A percentile compares a stretch with the other conserved stretches of the same genome.
phyloP scores from a whole-genome alignment of 2,113 vertebrate genomes.

The Pholis gunnellus region DNA sequence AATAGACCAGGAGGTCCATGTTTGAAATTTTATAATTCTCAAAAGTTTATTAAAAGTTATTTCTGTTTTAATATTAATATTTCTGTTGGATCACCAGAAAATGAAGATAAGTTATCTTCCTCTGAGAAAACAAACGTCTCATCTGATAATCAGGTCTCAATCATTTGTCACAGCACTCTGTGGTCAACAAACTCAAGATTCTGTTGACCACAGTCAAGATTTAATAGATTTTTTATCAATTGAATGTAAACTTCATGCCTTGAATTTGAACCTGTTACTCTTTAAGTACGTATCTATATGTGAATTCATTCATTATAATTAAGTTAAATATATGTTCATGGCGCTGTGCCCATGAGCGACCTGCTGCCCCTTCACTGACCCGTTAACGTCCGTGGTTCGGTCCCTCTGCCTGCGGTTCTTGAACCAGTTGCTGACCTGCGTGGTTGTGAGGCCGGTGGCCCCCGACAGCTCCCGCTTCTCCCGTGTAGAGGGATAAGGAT shows the following conservation, averaged over 20 bases:
- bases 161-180: neutral
- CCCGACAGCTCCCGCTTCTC: constrained; percentile 78
- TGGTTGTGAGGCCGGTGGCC: constrained; percentile 87
- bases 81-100: neutral
- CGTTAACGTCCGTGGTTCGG: constrained; percentile 74
- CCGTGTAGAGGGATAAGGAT: constrained; percentile 78
- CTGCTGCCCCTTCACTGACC: constrained; percentile 27
- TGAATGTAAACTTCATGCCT: neutral
- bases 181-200: neutral
- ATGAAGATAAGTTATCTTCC: neutral
- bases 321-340: neutral
- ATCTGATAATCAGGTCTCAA: neutral
- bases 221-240: neutral
- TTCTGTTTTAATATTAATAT: neutral
- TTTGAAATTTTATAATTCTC: neutral
- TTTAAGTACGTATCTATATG: neutral
- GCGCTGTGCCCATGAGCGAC: neutral
- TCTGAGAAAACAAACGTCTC: neutral
- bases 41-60: neutral
- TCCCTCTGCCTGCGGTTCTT: constrained; percentile 91
- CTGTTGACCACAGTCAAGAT: too few relatives aligned
- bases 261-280: neutral
- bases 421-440: constrained; percentile 93
- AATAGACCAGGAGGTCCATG: neutral
- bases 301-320: neutral